Conservation (phyloP, 2,888 invertebrate genomes). For the Noctua janthina region DNA sequence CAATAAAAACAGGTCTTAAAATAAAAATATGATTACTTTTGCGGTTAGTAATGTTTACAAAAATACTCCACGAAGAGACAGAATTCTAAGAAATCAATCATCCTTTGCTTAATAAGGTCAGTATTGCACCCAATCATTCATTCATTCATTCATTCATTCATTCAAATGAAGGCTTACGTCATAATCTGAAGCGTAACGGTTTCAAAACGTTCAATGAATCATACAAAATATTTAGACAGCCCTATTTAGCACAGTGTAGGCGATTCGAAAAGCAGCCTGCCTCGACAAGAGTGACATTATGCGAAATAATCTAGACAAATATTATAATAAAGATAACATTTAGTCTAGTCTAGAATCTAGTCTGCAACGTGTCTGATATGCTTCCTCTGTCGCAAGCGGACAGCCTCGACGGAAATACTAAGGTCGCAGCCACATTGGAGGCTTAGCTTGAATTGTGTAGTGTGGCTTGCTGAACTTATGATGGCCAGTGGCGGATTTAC, state of each 20-base stretch:
- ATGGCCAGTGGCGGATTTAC: too few species aligned
- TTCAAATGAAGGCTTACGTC: constrained; percentile 36
- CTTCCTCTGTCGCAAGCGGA: constrained; percentile 32
- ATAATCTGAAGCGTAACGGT: constrained; percentile 30
- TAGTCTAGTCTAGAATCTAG: constrained; percentile 42
- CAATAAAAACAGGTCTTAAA: constrained; percentile 28
- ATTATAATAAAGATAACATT: constrained; percentile 23
- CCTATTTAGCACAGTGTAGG: constrained; percentile 51
- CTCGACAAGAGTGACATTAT: constrained; percentile 48
- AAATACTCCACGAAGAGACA: constrained; percentile 7
- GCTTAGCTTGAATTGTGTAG: not conserved
- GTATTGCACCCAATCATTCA: not conserved
- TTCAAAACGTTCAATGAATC: constrained; percentile 37
- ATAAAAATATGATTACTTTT: constrained; percentile 14
- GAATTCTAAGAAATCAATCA: constrained; percentile 28
- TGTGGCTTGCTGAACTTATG: not conserved
- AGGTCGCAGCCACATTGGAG: not conserved
- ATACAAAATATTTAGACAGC: constrained; percentile 38
- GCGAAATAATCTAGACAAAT: constrained; percentile 42
- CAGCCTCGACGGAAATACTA: constrained; percentile 22
- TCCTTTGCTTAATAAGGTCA: not conserved
- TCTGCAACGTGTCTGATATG: constrained; percentile 37
- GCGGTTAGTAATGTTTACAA: constrained; percentile 29
- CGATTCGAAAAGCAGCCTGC: constrained; percentile 49
- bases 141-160: constrained; percentile 23